A percentile compares a stretch with the other conserved stretches of the same genome.
These are phyloP conservation scores for Pygathrix nemaeus DNA, from an alignment of 2,113 vertebrate genomes.

Conservation along the genomic window DNA sequence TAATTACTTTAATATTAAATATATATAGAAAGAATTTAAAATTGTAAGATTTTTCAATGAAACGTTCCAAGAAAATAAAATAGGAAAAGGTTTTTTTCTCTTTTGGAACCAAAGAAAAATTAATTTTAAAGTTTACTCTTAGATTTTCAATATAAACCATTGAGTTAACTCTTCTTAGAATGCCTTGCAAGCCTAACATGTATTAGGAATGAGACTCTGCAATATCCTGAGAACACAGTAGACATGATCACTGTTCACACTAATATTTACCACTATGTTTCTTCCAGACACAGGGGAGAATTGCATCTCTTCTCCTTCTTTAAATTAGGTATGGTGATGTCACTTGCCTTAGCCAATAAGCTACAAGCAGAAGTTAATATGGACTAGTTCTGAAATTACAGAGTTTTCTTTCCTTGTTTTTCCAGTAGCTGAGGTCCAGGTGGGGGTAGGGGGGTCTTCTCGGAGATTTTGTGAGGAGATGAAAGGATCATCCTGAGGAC, in stretches of 20 bases:
- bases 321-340: neutral
- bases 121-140: neutral
- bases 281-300: neutral
- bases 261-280: neutral
- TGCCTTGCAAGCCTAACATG: rapidly evolving
- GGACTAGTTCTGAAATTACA: neutral
- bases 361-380: neutral
- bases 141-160: neutral
- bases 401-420: neutral
- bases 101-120: neutral
- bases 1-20: neutral
- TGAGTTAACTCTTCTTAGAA: neutral
- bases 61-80: neutral
- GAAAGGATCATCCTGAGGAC: neutral
- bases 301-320: neutral
- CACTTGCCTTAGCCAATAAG: neutral
- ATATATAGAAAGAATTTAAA: neutral
- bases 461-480: neutral
- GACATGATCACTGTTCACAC: neutral
- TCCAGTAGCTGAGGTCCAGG: neutral
- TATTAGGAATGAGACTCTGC: neutral
- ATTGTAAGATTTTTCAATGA: neutral
- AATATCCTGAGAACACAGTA: neutral
- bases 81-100: neutral
- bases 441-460: too few species aligned